Conservation (phyloP, 2,888 invertebrate species). For the Heterodera filipjevi region DNA sequence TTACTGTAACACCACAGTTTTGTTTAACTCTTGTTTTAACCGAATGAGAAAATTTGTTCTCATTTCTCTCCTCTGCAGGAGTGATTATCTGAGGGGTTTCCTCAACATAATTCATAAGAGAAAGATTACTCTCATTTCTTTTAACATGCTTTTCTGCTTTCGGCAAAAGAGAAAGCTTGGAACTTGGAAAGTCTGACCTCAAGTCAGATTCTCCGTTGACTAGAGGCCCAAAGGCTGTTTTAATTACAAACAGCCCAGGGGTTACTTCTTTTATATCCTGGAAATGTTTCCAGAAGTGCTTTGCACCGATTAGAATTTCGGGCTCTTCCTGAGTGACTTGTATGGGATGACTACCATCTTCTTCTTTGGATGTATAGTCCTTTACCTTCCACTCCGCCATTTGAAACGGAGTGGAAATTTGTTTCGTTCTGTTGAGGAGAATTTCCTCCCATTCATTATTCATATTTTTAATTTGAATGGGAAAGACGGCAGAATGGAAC, state of each 20-base stretch:
- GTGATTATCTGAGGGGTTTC: too few relatives aligned
- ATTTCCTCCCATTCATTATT: constrained; percentile 11
- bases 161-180: background rate
- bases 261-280: background rate
- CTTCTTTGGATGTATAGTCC: background rate
- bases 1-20: background rate
- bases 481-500: constrained; percentile 10
- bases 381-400: background rate
- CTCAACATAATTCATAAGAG: too few relatives aligned
- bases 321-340: background rate
- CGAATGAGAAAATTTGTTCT: too few relatives aligned
- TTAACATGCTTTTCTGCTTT: too few relatives aligned
- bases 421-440: background rate
- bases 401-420: background rate
- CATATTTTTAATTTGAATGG: background rate
- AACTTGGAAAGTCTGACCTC: background rate
- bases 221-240: background rate
- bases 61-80: too few relatives aligned
- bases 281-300: background rate
- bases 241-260: background rate
- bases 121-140: too few relatives aligned
- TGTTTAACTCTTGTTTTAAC: background rate
- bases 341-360: background rate
- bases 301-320: background rate
- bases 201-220: background rate